These are phyloP conservation scores for Agrotis ipsilon DNA, from an alignment of 2,888 invertebrate species.

Conservation along the genomic window DNA sequence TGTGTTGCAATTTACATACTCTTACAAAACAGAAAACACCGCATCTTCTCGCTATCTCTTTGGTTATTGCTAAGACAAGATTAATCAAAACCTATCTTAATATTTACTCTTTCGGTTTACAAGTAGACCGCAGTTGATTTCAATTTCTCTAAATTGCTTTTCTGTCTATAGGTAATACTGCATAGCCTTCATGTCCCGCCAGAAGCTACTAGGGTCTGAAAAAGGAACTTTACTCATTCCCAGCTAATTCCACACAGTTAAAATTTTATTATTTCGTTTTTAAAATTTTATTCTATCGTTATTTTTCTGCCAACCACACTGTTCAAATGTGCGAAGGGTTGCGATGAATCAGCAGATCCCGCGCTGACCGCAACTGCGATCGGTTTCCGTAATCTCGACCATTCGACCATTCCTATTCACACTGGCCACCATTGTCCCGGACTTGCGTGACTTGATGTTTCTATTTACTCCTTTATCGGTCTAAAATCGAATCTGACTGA, in stretches of 20 bases:
- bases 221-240: background rate
- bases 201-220: background rate
- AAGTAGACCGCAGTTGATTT: background rate
- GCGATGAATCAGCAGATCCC: slow-evolving; percentile 68
- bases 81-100: background rate
- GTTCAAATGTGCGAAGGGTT: slow-evolving; percentile 65
- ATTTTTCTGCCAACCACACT: slow-evolving; percentile 60
- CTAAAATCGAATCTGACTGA: slow-evolving; percentile 48
- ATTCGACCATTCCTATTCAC: slow-evolving; percentile 68
- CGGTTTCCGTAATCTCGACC: slow-evolving; percentile 56
- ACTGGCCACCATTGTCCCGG: slow-evolving; percentile 62
- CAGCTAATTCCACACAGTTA: background rate
- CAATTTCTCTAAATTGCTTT: background rate
- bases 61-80: background rate
- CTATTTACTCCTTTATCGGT: slow-evolving; percentile 52
- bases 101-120: background rate
- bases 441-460: slow-evolving; percentile 55
- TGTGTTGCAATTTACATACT: slow-evolving; percentile 24
- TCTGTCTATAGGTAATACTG: no score
- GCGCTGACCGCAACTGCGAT: slow-evolving; percentile 59
- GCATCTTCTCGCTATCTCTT: background rate
- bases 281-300: background rate
- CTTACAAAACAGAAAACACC: background rate
- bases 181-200: no score
- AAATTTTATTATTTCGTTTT: no score